A percentile compares a stretch with the other conserved stretches of the same genome.
These are phyloP conservation scores for Acyrthosiphon pisum DNA, from an alignment of 1,140 invertebrate species.

Conservation along the genomic window DNA sequence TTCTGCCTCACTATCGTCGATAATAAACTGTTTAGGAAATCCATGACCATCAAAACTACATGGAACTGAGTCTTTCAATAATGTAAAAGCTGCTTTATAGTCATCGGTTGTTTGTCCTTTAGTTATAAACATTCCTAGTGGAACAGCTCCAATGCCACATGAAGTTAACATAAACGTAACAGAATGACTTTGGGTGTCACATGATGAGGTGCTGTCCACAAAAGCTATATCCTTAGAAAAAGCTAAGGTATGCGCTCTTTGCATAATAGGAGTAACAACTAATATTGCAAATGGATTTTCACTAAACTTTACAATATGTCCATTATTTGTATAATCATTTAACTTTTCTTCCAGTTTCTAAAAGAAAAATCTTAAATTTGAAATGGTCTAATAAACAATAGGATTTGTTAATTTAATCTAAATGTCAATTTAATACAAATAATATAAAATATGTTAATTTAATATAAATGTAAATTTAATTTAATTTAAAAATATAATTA, in stretches of 20 bases:
- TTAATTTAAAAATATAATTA: too few relatives aligned
- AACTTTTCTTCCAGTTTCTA: too few relatives aligned
- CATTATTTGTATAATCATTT: too few relatives aligned
- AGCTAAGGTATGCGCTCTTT: background rate
- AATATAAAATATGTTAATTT: too few relatives aligned
- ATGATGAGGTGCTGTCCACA: background rate
- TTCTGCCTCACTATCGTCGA: constrained; percentile 5
- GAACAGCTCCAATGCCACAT: background rate
- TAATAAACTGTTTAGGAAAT: background rate
- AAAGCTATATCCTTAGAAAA: background rate
- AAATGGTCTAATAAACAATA: too few relatives aligned
- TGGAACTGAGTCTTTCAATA: background rate
- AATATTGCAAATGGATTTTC: background rate
- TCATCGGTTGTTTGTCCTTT: background rate
- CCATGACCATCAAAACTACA: background rate
- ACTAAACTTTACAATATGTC: background rate
- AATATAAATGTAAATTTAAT: too few relatives aligned
- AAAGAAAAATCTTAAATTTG: too few relatives aligned
- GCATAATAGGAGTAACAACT: background rate
- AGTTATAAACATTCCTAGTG: background rate
- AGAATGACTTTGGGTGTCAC: background rate
- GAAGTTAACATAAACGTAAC: background rate
- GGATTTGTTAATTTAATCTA: too few relatives aligned
- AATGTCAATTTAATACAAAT: too few relatives aligned
- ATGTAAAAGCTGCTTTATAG: background rate